phyloP scores from a whole-genome alignment of 2,113 vertebrate species.

The Brienomyrus longianalis region DNA sequence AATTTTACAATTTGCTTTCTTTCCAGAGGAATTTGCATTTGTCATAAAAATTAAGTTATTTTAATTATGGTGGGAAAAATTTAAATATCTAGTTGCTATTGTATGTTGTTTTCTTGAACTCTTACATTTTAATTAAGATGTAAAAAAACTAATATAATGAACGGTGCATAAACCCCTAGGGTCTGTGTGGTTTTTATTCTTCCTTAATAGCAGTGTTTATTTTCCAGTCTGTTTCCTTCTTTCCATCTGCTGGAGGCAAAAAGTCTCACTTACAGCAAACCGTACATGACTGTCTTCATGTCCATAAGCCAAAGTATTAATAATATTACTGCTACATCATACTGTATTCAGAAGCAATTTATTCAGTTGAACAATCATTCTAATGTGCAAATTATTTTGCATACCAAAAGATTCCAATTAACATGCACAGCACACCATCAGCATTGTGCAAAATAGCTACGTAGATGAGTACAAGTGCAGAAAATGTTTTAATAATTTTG shows the following conservation, averaged over 20 bases:
- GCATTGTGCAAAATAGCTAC: background rate
- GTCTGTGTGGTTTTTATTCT: background rate
- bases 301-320: background rate
- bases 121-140: background rate
- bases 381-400: background rate
- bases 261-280: background rate
- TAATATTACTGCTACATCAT: background rate
- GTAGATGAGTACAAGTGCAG: background rate
- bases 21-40: background rate
- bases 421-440: background rate
- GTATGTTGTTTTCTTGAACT: background rate
- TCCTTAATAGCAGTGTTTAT: background rate
- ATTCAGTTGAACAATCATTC: background rate
- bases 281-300: background rate
- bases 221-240: background rate
- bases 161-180: background rate
- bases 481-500: background rate
- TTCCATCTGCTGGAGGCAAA: background rate
- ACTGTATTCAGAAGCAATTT: background rate
- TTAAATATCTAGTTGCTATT: background rate
- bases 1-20: background rate
- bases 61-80: background rate
- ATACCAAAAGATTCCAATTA: background rate
- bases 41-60: background rate
- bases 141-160: background rate